Conservation (phyloP, 2,113 vertebrate genomes). For the Tretioscincus oriximinensis region DNA sequence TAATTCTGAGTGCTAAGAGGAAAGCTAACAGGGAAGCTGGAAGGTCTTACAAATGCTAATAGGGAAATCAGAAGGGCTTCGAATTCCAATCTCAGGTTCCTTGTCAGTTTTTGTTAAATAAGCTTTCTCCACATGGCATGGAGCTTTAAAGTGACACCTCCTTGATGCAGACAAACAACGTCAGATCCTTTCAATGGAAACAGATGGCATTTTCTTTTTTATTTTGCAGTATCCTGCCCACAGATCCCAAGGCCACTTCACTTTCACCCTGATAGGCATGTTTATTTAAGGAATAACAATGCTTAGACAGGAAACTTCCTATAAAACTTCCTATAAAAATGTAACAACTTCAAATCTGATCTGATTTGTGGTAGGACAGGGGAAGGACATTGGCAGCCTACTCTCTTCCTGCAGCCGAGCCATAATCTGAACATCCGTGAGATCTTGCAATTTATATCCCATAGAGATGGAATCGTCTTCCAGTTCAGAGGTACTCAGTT, state of each 20-base stretch:
- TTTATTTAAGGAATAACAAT: neutral
- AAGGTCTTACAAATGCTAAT: neutral
- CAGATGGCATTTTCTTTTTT: neutral
- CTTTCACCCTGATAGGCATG: neutral
- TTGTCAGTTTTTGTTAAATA: neutral
- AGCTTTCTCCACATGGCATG: neutral
- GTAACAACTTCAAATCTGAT: neutral
- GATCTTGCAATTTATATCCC: constrained; percentile 96
- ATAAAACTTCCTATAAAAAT: neutral
- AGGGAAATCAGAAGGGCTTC: neutral
- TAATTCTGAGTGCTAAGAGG: neutral
- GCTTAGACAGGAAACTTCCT: neutral
- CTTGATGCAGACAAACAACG: neutral
- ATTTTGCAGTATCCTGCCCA: neutral
- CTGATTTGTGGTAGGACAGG: neutral
- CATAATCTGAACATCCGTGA: constrained; percentile 98
- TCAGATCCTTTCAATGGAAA: neutral
- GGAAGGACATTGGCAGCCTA: constrained; percentile 67
- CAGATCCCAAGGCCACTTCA: neutral
- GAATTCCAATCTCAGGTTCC: neutral
- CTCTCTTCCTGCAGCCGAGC: constrained; percentile 97
- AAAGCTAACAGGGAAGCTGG: neutral
- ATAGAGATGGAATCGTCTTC: constrained; percentile 93
- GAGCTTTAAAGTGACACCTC: neutral
- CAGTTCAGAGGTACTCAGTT: constrained; percentile 87